Evolutionary conservation across 2,113 vertebrate genomes (phyloP).

Genomic region (Pristiophorus japonicus): DNA sequence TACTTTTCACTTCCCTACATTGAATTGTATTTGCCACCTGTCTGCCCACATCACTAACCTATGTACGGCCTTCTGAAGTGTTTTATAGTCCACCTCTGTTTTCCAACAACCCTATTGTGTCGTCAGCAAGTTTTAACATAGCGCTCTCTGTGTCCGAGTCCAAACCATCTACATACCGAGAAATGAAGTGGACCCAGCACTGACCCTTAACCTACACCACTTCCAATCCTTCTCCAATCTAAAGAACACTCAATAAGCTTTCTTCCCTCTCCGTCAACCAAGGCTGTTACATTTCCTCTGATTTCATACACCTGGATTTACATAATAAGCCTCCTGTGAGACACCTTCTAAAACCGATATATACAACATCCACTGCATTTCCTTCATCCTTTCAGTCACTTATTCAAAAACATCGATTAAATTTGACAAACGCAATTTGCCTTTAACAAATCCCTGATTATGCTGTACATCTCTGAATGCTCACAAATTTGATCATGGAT

Average conservation of each 20-base stretch:
- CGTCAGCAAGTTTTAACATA: neutral
- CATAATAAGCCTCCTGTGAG: neutral
- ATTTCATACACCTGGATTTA: neutral
- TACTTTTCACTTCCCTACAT: neutral
- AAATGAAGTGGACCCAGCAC: no score
- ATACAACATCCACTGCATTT: neutral
- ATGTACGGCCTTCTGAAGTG: neutral
- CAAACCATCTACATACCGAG: neutral
- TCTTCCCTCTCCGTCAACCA: neutral
- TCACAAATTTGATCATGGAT: neutral
- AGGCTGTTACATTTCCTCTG: neutral
- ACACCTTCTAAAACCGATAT: neutral
- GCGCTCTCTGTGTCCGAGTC: no score
- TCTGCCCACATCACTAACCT: neutral
- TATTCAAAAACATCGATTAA: neutral
- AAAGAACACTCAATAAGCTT: neutral
- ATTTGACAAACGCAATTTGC: neutral
- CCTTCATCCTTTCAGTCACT: neutral
- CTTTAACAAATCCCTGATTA: neutral
- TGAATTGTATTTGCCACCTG: neutral
- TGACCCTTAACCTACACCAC: no score
- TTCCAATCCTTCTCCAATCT: no score
- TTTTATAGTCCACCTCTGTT: neutral
- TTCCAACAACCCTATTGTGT: neutral
- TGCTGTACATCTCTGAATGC: neutral